These are phyloP conservation scores for Aporrectodea caliginosa DNA, from an alignment of 1,140 invertebrate species.

Conservation along the genomic window DNA sequence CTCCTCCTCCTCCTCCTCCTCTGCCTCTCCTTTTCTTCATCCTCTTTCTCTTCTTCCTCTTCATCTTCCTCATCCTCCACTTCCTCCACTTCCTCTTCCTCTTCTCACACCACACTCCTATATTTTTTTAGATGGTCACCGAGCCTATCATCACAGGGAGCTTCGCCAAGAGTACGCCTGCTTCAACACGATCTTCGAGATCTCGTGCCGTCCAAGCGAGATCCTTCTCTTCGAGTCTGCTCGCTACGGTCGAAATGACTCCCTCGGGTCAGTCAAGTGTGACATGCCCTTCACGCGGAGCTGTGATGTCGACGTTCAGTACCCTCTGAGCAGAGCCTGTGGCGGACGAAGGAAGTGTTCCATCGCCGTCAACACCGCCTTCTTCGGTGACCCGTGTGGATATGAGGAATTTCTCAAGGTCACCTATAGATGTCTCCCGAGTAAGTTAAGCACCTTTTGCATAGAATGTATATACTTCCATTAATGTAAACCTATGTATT, in stretches of 20 bases:
- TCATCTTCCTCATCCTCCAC: neutral
- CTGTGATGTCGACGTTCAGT: conserved; percentile 33
- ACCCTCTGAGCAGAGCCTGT: conserved; percentile 31
- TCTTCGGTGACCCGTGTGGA: conserved; percentile 32
- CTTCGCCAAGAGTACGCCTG: neutral
- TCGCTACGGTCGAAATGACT: conserved; percentile 31
- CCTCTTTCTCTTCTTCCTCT: neutral
- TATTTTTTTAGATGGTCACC: too few relatives aligned
- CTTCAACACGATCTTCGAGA: conserved; percentile 2
- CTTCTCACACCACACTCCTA: too few relatives aligned
- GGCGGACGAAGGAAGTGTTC: conserved; percentile 22
- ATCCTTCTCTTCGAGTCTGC: conserved; percentile 28
- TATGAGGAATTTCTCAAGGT: conserved; percentile 33
- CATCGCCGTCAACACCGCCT: conserved; percentile 23
- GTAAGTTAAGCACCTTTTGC: conserved; percentile 8
- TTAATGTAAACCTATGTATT: too few relatives aligned
- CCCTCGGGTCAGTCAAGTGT: conserved; percentile 15
- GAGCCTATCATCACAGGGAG: too few relatives aligned
- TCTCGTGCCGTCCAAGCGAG: neutral
- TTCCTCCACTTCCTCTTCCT: neutral
- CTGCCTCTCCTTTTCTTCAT: neutral
- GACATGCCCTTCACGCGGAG: conserved; percentile 21
- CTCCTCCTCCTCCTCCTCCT: neutral
- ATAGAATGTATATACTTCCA: too few relatives aligned
- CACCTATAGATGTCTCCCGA: conserved; percentile 24